A percentile compares a stretch with the other conserved stretches of the same genome.
phyloP scores from a whole-genome alignment of 2,888 invertebrate genomes.

The Mayetiola destructor region DNA sequence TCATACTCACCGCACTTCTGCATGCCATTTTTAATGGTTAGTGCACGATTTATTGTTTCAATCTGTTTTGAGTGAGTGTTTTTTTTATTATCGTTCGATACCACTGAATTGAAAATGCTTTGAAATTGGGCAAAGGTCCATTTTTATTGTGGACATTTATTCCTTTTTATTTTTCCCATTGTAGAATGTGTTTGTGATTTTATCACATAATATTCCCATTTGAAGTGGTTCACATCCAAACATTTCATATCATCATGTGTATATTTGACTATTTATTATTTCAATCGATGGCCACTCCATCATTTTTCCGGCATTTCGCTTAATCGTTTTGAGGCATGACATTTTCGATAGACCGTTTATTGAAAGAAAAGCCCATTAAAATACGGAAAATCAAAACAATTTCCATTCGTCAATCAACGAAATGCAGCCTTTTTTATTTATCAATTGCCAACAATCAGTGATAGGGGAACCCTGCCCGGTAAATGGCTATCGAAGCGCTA shows the following conservation, averaged over 20 bases:
- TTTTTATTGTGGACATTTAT: conserved; percentile 7
- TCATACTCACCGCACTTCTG: too few relatives aligned
- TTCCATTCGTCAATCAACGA: neutral
- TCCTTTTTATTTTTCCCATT: neutral
- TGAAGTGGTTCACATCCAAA: too few relatives aligned
- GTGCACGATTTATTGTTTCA: conserved; percentile 13
- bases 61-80: conserved; percentile 13
- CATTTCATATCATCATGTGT: too few relatives aligned
- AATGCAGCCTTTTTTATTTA: neutral
- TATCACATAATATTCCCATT: conserved; percentile 1
- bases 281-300: too few relatives aligned
- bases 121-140: conserved; percentile 12
- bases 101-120: conserved; percentile 12
- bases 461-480: too few relatives aligned
- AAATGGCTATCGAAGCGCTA: too few relatives aligned
- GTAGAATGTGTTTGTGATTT: neutral
- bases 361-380: neutral
- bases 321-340: too few relatives aligned
- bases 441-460: too few relatives aligned
- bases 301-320: too few relatives aligned
- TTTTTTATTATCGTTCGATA: conserved; percentile 5
- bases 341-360: too few relatives aligned
- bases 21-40: conserved; percentile 9
- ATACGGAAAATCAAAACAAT: neutral
- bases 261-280: too few relatives aligned